A percentile compares a stretch with the other conserved stretches of the same genome.
Evolutionary conservation across 2,888 invertebrate species (phyloP).

Genomic region (Apodemia mormo): DNA sequence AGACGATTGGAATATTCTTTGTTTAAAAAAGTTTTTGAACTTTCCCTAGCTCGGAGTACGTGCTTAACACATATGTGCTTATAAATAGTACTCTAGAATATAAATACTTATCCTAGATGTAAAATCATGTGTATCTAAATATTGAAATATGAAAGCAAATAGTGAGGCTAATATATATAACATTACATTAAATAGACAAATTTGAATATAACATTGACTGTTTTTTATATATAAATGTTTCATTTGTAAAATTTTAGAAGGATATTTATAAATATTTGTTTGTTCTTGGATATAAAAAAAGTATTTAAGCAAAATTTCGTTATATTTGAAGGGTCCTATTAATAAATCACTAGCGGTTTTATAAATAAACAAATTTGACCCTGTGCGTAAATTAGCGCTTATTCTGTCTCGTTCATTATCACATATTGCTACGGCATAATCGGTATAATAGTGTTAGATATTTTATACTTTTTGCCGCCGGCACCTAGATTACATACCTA

Average conservation of each 20-base stretch:
- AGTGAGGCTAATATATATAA: constrained; percentile 54
- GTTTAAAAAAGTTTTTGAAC: too few species aligned
- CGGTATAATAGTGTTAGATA: too few species aligned
- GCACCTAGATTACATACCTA: too few species aligned
- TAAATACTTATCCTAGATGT: constrained; percentile 1
- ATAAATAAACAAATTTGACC: too few species aligned
- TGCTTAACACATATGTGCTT: background rate
- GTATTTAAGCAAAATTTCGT: background rate
- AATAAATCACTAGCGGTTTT: too few species aligned
- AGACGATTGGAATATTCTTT: too few species aligned
- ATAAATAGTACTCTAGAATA: constrained; percentile 24
- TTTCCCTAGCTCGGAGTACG: too few species aligned
- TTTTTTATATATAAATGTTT: constrained; percentile 17
- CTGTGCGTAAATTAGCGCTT: too few species aligned
- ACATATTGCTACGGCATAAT: too few species aligned
- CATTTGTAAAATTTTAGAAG: constrained; percentile 3
- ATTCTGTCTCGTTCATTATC: too few species aligned
- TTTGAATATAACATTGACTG: background rate
- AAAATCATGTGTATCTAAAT: constrained; percentile 23
- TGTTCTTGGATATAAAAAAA: background rate
- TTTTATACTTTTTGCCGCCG: too few species aligned
- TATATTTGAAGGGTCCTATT: too few species aligned
- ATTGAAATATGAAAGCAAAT: constrained; percentile 66
- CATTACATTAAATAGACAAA: background rate
- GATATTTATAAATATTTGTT: constrained; percentile 1